These are phyloP conservation scores for Rhinichthys klamathensis DNA, from an alignment of 2,113 vertebrate genomes.

Conservation along the genomic window DNA sequence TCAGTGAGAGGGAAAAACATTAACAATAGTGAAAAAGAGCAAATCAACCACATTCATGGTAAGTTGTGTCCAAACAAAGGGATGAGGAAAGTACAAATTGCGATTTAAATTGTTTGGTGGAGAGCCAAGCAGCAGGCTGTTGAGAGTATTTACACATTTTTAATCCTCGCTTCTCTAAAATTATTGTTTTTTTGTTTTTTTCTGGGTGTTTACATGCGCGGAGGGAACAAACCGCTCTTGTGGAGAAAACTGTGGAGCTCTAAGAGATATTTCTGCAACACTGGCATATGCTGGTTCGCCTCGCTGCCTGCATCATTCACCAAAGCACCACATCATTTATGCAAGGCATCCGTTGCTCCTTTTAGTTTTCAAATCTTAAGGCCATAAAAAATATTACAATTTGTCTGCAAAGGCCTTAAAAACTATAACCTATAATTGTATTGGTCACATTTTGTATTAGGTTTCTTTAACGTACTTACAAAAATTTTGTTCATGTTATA, in stretches of 20 bases:
- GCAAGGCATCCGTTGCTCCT: background rate
- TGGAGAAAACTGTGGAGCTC: slow-evolving; percentile 43
- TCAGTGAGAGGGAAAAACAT: slow-evolving; percentile 28
- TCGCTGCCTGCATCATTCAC: slow-evolving; percentile 52
- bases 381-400: background rate
- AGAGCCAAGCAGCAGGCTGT: slow-evolving; percentile 13
- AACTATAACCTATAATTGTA: background rate
- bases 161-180: slow-evolving; percentile 20
- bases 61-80: slow-evolving; percentile 33
- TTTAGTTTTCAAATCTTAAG: background rate
- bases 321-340: slow-evolving; percentile 33
- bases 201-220: slow-evolving; percentile 42
- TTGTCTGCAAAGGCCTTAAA: background rate
- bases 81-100: background rate
- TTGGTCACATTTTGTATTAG: no score
- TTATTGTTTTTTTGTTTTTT: background rate
- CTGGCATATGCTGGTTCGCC: slow-evolving; percentile 34
- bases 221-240: slow-evolving; percentile 30
- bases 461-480: no score
- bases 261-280: slow-evolving; percentile 48
- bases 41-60: background rate
- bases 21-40: background rate
- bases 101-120: slow-evolving; percentile 16
- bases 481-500: no score
- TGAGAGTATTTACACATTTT: slow-evolving; percentile 37